Base-by-base conservation (phyloP, 2,888 invertebrate species). In the Malthinus flaveolus region DNA sequence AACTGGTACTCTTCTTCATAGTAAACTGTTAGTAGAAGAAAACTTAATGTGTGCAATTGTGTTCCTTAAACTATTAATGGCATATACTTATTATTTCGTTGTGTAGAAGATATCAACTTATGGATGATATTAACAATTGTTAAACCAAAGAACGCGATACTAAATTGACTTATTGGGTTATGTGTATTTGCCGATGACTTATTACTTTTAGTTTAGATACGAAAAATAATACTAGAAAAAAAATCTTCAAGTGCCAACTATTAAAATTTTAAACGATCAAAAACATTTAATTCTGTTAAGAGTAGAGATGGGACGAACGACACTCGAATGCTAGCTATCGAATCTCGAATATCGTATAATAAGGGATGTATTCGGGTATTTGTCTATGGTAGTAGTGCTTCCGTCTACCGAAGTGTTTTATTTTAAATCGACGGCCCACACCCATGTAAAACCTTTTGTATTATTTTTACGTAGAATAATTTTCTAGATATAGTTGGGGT, bases 1-100 rank as follows among this genome's bases (percentile, higher is more conserved):
- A 79, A 79, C 63, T 79, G 79, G 79, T 79, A 79, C 63, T 76
- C 79, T 23, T 75, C 79, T 32, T 79, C 79, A 77, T 79, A 79
- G 79, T 79, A 69, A 67, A 69, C 56, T 62, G 50, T 59, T 52
- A 45, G 34, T 39, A 13, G 15, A 53, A 44, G 45, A 34, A 56
- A 49, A 49, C 39, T 53, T 47, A 50, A 58, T 23, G 52, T 65
- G 64, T 66, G 63, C 62, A 61, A 66, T 59, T 57, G 63, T 61
- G 64, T 66, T 65, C 65, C 65, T 66, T 65, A 65, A 51, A 64
- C 56, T 49, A 39, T 32, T 45, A 37, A 47, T 55, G 50, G 59
- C 49, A 48, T 50, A 36, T 42, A 45, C 23, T 50, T 32, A 54
- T 39, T 49, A 56, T 60, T 51, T 51, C 39, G 47, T 56, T 59